Percentiles rank a stretch among this genome's conserved stretches.
Evolutionary conservation across 2,113 vertebrate species (phyloP).

Genomic region (Pygathrix nemaeus): DNA sequence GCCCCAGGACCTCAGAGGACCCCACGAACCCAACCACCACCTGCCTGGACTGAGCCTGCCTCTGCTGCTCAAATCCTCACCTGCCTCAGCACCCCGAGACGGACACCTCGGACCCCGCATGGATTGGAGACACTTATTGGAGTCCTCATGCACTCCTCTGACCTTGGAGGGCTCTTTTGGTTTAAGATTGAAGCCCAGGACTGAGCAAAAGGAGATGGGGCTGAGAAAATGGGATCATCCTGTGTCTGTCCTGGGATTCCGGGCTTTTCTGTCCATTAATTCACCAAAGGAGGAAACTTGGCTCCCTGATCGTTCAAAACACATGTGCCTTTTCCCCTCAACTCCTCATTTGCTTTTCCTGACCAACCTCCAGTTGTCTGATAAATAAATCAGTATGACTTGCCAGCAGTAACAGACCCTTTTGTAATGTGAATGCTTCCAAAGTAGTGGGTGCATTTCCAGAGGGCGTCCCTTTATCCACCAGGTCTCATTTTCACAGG

Average conservation of each 20-base stretch:
- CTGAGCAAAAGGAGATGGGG: background rate
- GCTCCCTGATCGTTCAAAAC: no score
- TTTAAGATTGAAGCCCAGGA: background rate
- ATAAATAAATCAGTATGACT: fast-evolving
- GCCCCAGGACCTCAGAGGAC: background rate
- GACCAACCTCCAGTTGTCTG: background rate
- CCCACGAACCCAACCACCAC: background rate
- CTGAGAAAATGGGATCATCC: fast-evolving
- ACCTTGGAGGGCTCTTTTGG: background rate
- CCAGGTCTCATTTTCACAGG: background rate
- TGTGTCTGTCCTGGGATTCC: background rate
- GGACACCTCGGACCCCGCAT: fast-evolving
- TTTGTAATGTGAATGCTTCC: fast-evolving
- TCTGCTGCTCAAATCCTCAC: background rate
- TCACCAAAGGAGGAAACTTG: fast-evolving
- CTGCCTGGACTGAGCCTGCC: background rate
- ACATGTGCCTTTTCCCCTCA: fast-evolving
- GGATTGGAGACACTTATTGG: no score
- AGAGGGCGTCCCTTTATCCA: background rate
- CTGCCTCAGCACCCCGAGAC: fast-evolving
- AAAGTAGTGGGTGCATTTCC: fast-evolving
- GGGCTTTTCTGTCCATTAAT: background rate
- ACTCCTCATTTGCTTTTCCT: fast-evolving
- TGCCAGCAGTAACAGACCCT: fast-evolving
- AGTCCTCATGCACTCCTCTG: fast-evolving